These are phyloP conservation scores for Anomalospiza imberbis DNA, from an alignment of 2,797 vertebrate genomes.

Conservation along the genomic window DNA sequence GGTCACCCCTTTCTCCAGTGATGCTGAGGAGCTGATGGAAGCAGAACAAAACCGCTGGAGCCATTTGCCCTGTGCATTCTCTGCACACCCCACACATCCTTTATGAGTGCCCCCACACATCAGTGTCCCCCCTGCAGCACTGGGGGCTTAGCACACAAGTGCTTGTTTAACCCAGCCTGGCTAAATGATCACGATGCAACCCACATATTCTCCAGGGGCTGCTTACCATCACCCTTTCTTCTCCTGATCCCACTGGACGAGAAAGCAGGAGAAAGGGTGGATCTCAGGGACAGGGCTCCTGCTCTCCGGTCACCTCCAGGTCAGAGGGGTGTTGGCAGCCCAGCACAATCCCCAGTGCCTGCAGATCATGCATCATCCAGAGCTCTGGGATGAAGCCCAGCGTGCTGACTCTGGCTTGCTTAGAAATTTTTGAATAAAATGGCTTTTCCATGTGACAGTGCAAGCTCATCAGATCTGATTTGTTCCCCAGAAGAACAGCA, in stretches of 20 bases:
- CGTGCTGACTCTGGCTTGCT: neutral
- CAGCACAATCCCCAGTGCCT: neutral
- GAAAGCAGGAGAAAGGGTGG: neutral
- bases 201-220: neutral
- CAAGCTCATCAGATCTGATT: constrained; percentile 42
- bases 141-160: accelerated
- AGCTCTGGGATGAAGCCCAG: neutral
- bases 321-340: neutral
- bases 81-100: neutral
- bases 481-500: constrained; percentile 47
- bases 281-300: neutral
- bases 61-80: neutral
- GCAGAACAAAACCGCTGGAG: neutral
- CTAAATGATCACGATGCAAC: neutral
- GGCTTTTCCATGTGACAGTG: constrained; percentile 40
- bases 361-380: neutral
- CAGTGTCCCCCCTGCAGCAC: neutral
- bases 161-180: neutral
- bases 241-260: neutral
- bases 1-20: neutral
- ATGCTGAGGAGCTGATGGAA: neutral
- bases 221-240: neutral
- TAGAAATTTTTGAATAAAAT: constrained; percentile 11
- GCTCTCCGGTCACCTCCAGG: neutral
- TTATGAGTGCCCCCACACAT: neutral